Conservation (phyloP, 1,140 invertebrate genomes). For the Drosophila jambulina region DNA sequence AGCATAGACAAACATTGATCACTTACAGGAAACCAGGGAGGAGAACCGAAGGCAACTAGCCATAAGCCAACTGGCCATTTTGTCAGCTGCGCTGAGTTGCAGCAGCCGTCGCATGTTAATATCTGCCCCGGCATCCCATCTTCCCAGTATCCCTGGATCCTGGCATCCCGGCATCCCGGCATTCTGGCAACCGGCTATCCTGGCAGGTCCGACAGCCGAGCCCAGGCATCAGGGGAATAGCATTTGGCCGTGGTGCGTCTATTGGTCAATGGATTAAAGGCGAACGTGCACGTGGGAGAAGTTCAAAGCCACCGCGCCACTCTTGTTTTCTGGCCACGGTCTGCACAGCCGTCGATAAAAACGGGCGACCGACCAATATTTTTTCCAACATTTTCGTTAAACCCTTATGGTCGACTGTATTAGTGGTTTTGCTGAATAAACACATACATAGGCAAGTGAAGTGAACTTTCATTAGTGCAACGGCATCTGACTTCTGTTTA, state of each 20-base stretch:
- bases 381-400: constrained; percentile 1
- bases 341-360: constrained; percentile 64
- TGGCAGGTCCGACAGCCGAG: constrained; percentile 12
- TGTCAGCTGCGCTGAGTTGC: constrained; percentile 67
- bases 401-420: neutral
- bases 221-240: constrained; percentile 35
- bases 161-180: neutral
- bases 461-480: constrained; percentile 2
- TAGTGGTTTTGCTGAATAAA: constrained; percentile 6
- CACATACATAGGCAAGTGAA: neutral
- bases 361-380: constrained; percentile 14
- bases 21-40: constrained; percentile 68
- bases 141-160: constrained; percentile 7
- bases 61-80: constrained; percentile 72
- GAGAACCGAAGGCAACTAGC: constrained; percentile 22
- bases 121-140: constrained; percentile 50
- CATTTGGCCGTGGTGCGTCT: constrained; percentile 48
- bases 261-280: constrained; percentile 74
- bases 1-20: constrained; percentile 82
- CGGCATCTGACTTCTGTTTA: neutral
- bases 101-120: constrained; percentile 71
- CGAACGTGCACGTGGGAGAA: constrained; percentile 44
- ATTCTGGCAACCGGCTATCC: constrained; percentile 9
- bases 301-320: constrained; percentile 23
- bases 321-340: constrained; percentile 41